Conservation (phyloP, 2,888 invertebrate genomes). For the Podabrus alpinus region DNA sequence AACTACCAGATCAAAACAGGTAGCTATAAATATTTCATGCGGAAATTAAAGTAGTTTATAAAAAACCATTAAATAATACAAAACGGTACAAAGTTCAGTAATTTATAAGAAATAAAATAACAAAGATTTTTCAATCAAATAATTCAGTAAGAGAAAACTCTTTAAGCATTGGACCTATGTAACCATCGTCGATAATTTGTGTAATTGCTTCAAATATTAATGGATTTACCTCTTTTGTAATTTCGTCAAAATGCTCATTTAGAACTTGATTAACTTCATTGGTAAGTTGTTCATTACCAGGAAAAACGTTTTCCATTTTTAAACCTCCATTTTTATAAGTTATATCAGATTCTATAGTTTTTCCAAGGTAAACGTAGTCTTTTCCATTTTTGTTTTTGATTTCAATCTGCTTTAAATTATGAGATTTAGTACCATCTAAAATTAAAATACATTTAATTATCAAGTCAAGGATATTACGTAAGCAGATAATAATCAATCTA, state of each 20-base stretch:
- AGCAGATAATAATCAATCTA: not conserved
- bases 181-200: not conserved
- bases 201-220: not conserved
- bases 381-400: not conserved
- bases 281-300: slow-evolving; percentile 5
- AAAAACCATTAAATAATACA: not conserved
- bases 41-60: no score
- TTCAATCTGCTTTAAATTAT: not conserved
- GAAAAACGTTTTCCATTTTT: not conserved
- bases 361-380: not conserved
- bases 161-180: not conserved
- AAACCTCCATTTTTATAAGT: not conserved
- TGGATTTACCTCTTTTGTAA: slow-evolving; percentile 7
- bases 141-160: slow-evolving; percentile 10
- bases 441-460: not conserved
- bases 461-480: no score
- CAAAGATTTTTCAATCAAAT: slow-evolving; percentile 2
- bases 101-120: not conserved
- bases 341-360: not conserved
- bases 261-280: not conserved
- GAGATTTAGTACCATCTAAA: not conserved
- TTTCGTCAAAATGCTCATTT: not conserved
- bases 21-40: no score
- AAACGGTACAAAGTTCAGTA: not conserved
- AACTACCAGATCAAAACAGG: no score